Percentiles rank a stretch among this genome's conserved stretches.
These are phyloP conservation scores for Leptocoma aspasia DNA, from an alignment of 2,113 vertebrate species.

Conservation along the genomic window DNA sequence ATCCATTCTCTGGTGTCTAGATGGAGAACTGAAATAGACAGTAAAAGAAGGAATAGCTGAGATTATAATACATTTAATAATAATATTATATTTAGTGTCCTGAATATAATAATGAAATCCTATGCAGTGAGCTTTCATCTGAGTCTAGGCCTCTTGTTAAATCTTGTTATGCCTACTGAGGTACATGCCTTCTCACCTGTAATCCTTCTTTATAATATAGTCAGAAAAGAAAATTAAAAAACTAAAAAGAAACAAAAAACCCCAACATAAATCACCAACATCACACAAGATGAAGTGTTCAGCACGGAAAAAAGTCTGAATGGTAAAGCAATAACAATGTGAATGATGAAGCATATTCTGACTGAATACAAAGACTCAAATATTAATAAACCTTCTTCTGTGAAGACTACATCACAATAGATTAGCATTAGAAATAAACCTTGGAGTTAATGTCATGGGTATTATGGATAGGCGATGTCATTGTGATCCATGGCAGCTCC, in stretches of 20 bases:
- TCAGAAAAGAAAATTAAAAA: not conserved
- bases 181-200: not conserved
- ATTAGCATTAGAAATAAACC: not conserved
- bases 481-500: not conserved
- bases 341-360: not conserved
- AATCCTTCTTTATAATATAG: not conserved
- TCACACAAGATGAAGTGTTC: not conserved
- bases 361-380: not conserved
- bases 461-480: not conserved
- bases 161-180: not conserved
- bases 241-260: no score
- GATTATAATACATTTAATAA: not conserved
- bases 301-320: not conserved
- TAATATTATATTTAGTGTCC: not conserved
- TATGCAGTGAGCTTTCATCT: not conserved
- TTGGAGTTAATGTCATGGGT: not conserved
- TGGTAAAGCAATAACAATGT: not conserved
- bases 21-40: not conserved
- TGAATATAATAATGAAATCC: not conserved
- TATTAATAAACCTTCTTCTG: not conserved
- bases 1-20: not conserved
- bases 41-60: not conserved
- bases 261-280: not conserved
- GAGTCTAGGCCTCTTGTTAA: not conserved
- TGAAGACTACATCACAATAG: not conserved